These are phyloP conservation scores for Xyliphius kryptos DNA, from an alignment of 2,113 vertebrate genomes.

Conservation along the genomic window DNA sequence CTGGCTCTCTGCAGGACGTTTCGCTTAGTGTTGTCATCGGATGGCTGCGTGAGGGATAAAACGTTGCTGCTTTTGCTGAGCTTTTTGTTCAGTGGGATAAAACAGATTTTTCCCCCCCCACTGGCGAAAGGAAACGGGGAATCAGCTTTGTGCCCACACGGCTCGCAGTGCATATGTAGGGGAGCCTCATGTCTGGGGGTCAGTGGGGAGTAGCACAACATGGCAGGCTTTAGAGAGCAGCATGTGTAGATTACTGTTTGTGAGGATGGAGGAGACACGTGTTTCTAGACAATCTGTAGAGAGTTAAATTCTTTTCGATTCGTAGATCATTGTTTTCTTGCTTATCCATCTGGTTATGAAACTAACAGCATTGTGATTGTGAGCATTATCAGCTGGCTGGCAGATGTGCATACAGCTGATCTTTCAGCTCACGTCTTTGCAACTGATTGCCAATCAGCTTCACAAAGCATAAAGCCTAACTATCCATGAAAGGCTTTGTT, in stretches of 20 bases:
- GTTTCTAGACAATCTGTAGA: slow-evolving; percentile 12
- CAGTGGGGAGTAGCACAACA: slow-evolving; percentile 20
- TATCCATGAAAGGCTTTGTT: slow-evolving; percentile 11
- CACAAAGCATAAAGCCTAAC: slow-evolving; percentile 3
- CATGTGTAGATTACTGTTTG: slow-evolving; percentile 11
- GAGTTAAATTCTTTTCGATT: slow-evolving; percentile 34
- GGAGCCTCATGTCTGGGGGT: slow-evolving; percentile 9
- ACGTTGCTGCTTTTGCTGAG: background rate
- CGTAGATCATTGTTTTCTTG: slow-evolving; percentile 18
- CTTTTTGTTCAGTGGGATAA: slow-evolving; percentile 33
- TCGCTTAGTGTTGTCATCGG: background rate
- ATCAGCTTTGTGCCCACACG: slow-evolving; percentile 13
- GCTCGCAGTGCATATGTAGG: slow-evolving; percentile 34
- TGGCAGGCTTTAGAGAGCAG: slow-evolving; percentile 21
- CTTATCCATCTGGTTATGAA: slow-evolving; percentile 22
- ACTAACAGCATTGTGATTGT: slow-evolving; percentile 27
- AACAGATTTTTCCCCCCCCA: slow-evolving; percentile 8
- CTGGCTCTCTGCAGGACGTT: slow-evolving; percentile 11
- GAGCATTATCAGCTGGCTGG: slow-evolving; percentile 17
- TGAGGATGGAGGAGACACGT: slow-evolving; percentile 2
- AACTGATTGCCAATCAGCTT: slow-evolving; percentile 20
- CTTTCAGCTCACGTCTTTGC: slow-evolving; percentile 19
- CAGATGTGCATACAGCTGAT: slow-evolving; percentile 33
- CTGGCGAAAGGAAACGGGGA: slow-evolving; percentile 6
- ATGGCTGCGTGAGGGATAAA: slow-evolving; percentile 14